Evolutionary conservation across 2,113 vertebrate genomes (phyloP), one percentile per base, ranked within the genome.

Genomic region (Amphilophus citrinellus): DNA sequence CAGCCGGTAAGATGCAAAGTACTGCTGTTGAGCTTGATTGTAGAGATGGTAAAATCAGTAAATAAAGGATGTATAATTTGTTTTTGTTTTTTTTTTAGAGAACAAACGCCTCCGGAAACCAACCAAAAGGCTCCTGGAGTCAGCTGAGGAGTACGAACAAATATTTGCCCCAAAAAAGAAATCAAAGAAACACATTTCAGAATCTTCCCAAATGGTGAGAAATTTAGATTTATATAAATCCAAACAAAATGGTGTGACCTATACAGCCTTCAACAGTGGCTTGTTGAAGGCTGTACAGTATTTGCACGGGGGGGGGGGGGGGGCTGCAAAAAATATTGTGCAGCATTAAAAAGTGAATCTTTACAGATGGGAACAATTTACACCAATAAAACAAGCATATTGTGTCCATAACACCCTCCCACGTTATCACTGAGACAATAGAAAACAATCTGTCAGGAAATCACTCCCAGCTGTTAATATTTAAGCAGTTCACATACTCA

Each of bases 51-150:
- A 22, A 65, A 58, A 77, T 20, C 10, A 58, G 18, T 14, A 76
- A 9, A 6, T 63, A n/a, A 57, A 3, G 35, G 17, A 83, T 39
- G 20, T 15, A 10, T 60, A 2, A 37, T 60, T 82, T 57, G 79
- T 20, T 80, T 35, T 13, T 22, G 22, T 22, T 32, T 73, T 22
- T 93, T 4, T 42, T 20, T 95, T 94, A 88, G 97, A 98, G 94
- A 98, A 96, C 92, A 99, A 99, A 89, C 96, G 97, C 58, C 97
- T 97, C 81, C 97, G 97, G 87, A 99, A 98, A 95, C 97, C 98
- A 14, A 98, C 97, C 89, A 99, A 98, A 93, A 95, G 98, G 93
- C 96, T 98, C 86, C 92, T 98, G 86, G 97, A 98, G 86, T 98
- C 97, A 75, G 95, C 96, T 42, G 97, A 98, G 93, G 97, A 97